Evolutionary conservation across 2,797 vertebrate species (phyloP), one percentile per base, ranked within the genome.

Genomic region (Chelon labrosus): DNA sequence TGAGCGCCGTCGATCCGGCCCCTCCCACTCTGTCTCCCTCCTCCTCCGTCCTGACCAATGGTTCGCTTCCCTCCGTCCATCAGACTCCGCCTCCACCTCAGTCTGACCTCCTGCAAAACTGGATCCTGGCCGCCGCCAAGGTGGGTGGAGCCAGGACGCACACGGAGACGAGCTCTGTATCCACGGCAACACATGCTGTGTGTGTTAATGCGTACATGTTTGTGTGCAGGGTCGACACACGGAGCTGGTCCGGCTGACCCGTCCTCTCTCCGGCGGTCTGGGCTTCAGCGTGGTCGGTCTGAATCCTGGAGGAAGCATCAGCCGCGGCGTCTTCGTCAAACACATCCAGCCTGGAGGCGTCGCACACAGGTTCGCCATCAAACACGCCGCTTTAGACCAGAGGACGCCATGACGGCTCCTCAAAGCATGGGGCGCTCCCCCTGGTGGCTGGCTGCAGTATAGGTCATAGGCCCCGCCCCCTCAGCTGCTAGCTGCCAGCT

Each of bases 201-300:
- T 44, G 49, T 61, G 35, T 71, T 35, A n/a, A n/a, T 77, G 19
- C 70, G 38, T 53, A 11, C 41, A 10, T 27, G 25, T 56, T 73
- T 65, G 52, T 52, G 38, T 44, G 50, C 82, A 99, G 98, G 98
- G 96, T 31, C 95, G 96, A 41, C 94, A 91, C 75, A 92, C 95
- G 3, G 96, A 98, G 88, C 88, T 91, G 59, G 95, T 98, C 79
- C 88, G 85, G 13, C 95, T 99, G 73, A 93, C 95, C 37, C 97
- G 97, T 35, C 97, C 97, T 10, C 79, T 86, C 27, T 85, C 94
- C 19, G 97, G 96, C 59, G 96, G 97, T 44, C 94, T 99, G 38
- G 98, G 98, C 56, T 99, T 99, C 93, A 99, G 98, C 13, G 97
- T 99, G 80, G 94, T 98, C 44, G 96, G 97, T 17, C 92, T 98